Base-by-base conservation (phyloP, 2,888 invertebrate genomes). In the Cynaeus angustus region DNA sequence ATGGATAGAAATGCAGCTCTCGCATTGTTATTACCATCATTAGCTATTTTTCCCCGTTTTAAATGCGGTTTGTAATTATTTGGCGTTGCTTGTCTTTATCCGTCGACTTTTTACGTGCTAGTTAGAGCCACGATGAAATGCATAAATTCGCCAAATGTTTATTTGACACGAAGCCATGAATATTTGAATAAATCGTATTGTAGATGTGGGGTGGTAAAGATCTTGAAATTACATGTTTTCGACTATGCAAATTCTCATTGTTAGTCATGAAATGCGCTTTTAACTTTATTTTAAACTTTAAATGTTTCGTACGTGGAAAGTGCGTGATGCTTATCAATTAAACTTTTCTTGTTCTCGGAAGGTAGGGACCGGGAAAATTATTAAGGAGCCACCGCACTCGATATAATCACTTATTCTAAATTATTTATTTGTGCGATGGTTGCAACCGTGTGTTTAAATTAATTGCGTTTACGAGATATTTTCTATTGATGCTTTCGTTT, bases 101-200 rank as follows among this genome's bases (percentile, higher is more conserved):
- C 30, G 28, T 46, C 33, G 37, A 16, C 13, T 33, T 53, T 16
- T 53, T 53, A 46, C 28, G 28, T 50, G 48, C 12, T 50, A 10
- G 14, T 26, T 50, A 10, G 8, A 26, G 48, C 37, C 52, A 26
- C 41, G 41, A 13, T 16, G 38, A 38, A 58, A 58, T 46, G 59
- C 46, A 61, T n/a, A 50, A 65, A 53, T 61, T 68, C 50, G 28
- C 53, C 38, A 50, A 68, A 68, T 68, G 68, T 48, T 68, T 62
- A 68, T 68, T 62, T 55, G 68, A 55, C 62, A 62, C 68, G 68
- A 68, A 68, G 46, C 37, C 52, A 61, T 67, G 37, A 50, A 45
- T 58, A 67, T 67, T 53, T 53, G 26, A 67, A 61, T 26, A 33
- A 53, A 61, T 50, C 62, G 50, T 48, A 61, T 43, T 56, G 56